Conservation (phyloP, 2,888 invertebrate species). For the Dendrolimus pini region DNA sequence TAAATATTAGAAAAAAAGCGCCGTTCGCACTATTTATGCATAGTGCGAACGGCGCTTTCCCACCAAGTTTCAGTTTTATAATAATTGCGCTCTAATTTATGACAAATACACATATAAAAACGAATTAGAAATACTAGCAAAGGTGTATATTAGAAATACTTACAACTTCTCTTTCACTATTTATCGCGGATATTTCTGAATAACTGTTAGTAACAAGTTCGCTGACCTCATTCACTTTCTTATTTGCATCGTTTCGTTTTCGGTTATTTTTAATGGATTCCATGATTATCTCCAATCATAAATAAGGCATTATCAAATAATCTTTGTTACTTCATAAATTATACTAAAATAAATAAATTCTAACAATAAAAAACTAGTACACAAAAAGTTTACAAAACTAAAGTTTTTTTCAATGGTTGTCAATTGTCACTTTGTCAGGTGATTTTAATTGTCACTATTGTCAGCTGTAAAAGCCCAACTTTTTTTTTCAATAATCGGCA, state of each 20-base stretch:
- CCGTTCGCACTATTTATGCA: no score
- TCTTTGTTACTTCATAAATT: not conserved
- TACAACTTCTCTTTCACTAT: constrained; percentile 35
- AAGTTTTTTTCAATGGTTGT: no score
- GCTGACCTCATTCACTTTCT: constrained; percentile 49
- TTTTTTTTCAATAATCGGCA: no score
- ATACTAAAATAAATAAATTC: not conserved
- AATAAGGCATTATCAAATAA: not conserved
- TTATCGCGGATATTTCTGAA: constrained; percentile 22
- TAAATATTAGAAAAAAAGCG: no score
- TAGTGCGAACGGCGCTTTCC: no score
- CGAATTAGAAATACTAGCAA: not conserved
- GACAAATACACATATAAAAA: not conserved
- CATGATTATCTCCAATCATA: constrained; percentile 19
- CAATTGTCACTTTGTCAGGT: no score
- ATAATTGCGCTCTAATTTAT: not conserved
- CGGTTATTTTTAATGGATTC: constrained; percentile 23
- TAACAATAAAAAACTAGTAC: not conserved
- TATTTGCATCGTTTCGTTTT: constrained; percentile 31
- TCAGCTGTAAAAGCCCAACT: no score
- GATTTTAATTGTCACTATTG: no score
- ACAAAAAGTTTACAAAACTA: not conserved
- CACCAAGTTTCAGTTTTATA: not conserved
- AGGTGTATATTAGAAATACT: constrained; percentile 13
- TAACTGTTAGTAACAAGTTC: constrained; percentile 36